Conservation (phyloP, 2,888 invertebrate genomes). For the Cheilosia variabilis region DNA sequence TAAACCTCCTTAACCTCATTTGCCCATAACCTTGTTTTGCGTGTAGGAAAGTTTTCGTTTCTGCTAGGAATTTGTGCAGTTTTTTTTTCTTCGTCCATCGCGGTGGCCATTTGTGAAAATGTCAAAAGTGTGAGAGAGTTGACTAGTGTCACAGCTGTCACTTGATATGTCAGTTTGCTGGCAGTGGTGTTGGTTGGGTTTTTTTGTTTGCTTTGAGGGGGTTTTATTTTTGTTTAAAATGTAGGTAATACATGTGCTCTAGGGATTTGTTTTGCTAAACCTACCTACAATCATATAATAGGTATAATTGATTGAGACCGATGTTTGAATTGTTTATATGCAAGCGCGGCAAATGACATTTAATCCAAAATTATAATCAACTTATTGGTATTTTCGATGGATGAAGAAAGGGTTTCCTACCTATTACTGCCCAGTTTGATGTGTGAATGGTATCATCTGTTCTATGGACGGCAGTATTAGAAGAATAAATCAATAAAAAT, state of each 20-base stretch:
- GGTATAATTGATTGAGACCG: too few species aligned
- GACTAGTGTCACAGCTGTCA: constrained; percentile 2
- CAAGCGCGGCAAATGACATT: too few species aligned
- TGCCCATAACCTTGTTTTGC: constrained; percentile 64
- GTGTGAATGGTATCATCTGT: too few species aligned
- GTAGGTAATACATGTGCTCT: neutral
- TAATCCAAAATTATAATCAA: too few species aligned
- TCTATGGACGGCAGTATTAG: too few species aligned
- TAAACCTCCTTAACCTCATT: constrained; percentile 75
- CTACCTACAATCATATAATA: neutral
- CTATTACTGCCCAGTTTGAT: too few species aligned
- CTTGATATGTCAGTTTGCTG: neutral
- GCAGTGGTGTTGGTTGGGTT: constrained; percentile 4
- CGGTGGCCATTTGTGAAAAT: constrained; percentile 55
- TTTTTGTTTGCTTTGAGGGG: constrained; percentile 4
- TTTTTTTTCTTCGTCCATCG: constrained; percentile 15
- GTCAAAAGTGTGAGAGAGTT: constrained; percentile 47
- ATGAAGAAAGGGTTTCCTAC: too few species aligned
- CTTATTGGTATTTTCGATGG: too few species aligned
- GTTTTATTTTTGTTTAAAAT: neutral
- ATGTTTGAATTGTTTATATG: too few species aligned
- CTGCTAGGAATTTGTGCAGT: constrained; percentile 33
- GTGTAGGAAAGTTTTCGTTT: constrained; percentile 45
- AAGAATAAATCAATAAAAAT: too few species aligned
- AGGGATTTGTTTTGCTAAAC: neutral